Percentiles rank a stretch among this genome's conserved stretches.
phyloP scores from a whole-genome alignment of 2,113 vertebrate species.

The Nesogale talazaci region DNA sequence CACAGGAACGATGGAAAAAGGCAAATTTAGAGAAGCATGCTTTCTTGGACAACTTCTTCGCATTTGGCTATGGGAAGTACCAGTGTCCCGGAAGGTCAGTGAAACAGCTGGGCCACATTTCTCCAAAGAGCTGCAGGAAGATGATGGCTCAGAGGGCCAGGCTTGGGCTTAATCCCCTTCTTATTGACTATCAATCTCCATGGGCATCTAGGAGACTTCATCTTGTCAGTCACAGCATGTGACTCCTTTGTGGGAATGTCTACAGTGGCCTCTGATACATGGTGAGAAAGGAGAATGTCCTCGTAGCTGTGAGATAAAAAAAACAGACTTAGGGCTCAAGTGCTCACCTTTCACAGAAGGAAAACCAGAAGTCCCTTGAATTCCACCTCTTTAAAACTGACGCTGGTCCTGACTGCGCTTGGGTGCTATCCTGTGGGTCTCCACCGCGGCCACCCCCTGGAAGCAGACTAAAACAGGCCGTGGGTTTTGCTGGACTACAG shows the following conservation, averaged over 20 bases:
- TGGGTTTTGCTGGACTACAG: no score
- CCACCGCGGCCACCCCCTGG: background rate
- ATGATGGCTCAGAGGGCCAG: slow-evolving; percentile 36
- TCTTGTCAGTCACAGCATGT: fast-evolving
- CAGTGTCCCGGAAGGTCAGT: slow-evolving; percentile 94
- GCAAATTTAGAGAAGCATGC: slow-evolving; percentile 92
- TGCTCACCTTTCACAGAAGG: background rate
- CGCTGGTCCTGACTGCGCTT: background rate
- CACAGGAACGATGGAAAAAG: slow-evolving; percentile 93
- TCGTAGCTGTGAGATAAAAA: background rate
- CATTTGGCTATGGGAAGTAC: slow-evolving; percentile 90
- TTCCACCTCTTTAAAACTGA: background rate
- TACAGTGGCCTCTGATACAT: slow-evolving; percentile 41
- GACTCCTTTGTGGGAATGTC: slow-evolving; percentile 33
- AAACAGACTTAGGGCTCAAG: background rate
- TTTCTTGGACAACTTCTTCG: slow-evolving; percentile 92
- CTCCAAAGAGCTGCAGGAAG: slow-evolving; percentile 69
- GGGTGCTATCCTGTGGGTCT: background rate
- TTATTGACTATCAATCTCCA: slow-evolving; percentile 48
- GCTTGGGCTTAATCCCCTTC: slow-evolving; percentile 33
- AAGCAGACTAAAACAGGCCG: background rate
- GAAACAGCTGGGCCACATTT: slow-evolving; percentile 82
- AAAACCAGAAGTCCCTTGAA: background rate
- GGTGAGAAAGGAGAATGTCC: background rate
- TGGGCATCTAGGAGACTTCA: background rate